Evolutionary conservation across 2,113 vertebrate species (phyloP).

Genomic region (Myanophis thanlyinensis): DNA sequence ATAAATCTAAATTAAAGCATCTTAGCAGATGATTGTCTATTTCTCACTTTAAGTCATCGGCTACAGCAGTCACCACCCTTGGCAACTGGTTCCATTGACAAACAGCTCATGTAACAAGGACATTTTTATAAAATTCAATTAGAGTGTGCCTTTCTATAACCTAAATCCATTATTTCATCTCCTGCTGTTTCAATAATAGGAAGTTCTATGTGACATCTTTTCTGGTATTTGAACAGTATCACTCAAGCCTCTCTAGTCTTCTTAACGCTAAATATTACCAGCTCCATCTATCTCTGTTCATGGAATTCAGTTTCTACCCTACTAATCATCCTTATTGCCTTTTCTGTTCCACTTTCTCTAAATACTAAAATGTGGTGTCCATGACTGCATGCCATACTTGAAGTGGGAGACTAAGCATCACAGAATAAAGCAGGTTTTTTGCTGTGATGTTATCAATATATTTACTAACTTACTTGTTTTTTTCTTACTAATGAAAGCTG

Average conservation of each 20-base stretch:
- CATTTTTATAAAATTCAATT: neutral
- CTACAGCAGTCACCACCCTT: neutral
- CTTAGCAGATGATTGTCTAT: neutral
- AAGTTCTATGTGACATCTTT: neutral
- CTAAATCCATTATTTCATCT: neutral
- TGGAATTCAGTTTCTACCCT: neutral
- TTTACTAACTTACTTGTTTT: neutral
- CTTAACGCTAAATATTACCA: neutral
- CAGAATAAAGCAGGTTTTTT: neutral
- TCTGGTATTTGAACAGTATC: neutral
- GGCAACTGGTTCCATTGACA: neutral
- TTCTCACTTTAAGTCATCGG: neutral
- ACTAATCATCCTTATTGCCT: neutral
- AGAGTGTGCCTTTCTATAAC: neutral
- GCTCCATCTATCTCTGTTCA: neutral
- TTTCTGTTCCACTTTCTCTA: neutral
- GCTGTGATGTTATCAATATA: neutral
- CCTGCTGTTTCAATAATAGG: neutral
- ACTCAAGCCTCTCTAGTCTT: neutral
- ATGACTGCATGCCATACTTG: neutral
- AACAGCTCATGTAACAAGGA: neutral
- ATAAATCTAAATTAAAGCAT: neutral
- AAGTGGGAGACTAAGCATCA: neutral
- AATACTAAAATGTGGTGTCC: neutral
- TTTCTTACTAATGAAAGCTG: neutral